Base-by-base conservation (phyloP, 2,797 vertebrate species). In the Gambusia yucatana region DNA sequence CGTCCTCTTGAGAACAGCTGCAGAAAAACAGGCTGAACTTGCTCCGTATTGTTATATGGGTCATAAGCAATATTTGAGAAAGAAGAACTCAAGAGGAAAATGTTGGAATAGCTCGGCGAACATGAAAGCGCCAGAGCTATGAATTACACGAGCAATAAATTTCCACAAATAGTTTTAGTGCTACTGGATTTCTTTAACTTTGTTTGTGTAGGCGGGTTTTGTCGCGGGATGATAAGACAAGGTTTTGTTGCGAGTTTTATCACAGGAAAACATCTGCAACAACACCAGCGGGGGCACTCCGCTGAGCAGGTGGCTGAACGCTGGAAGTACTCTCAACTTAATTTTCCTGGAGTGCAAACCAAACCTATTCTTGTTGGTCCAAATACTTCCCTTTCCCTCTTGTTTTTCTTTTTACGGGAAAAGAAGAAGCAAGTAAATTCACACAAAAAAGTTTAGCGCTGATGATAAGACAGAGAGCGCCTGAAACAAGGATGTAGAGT, bases 381-480 rank as follows among this genome's bases (percentile, higher is more conserved):
- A 86, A 65, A 86, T 80, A 76, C 83, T 78, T 36, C 63, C 41
- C 74, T 73, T 91, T 88, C 85, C 77, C 80, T 85, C 84, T 90
- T 78, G 76, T 61, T 88, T 47, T 47, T 2, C 3, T 52, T 89
- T 82, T 71, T 9, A 9, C n/a, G n/a, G 39, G 44, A 17, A 77
- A 63, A 81, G 65, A 77, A 88, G 84, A 92, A 87, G 82, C 84
- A 80, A 87, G 73, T 80, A n/a, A 77, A 75, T 72, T 41, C 77
- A 77, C 80, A 89, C 78, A 82, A 82, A 77, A 55, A 48, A 20
- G 50, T 90, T 87, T 83, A 95, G 96, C 95, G 95, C 93, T 94
- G 87, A 90, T 82, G 16, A 70, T 3, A 70, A 25, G 22, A 70
- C 57, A 87, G 94, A 95, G 86, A 94, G 95, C 96, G 96, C 95